Evolutionary conservation across 2,113 vertebrate genomes (phyloP).

Genomic region (Mellivora capensis): DNA sequence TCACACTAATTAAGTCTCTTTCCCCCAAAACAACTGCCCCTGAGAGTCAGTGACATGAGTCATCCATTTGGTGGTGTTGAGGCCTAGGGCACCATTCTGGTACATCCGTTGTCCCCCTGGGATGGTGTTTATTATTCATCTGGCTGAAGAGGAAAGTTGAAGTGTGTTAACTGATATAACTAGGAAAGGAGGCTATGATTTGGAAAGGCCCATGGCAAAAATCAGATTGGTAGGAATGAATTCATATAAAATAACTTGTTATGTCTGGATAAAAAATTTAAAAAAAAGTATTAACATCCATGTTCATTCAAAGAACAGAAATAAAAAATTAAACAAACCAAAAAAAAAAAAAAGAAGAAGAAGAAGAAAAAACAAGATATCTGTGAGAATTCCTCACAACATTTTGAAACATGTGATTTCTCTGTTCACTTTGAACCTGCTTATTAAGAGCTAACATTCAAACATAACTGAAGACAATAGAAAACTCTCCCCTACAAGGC

Average conservation of each 20-base stretch:
- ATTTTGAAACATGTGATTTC: neutral
- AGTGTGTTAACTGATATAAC: neutral
- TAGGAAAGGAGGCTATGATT: neutral
- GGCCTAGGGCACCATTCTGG: neutral
- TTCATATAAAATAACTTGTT: neutral
- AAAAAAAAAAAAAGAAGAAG: neutral
- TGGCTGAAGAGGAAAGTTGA: neutral
- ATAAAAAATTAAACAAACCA: neutral
- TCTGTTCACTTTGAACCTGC: neutral
- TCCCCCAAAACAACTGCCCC: neutral
- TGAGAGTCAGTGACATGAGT: neutral
- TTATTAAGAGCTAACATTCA: neutral
- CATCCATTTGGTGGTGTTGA: neutral
- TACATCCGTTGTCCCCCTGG: neutral
- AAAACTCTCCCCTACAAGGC: neutral
- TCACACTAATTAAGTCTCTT: neutral
- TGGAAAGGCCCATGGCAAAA: neutral
- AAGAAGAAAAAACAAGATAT: neutral
- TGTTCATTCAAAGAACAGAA: neutral
- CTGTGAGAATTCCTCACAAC: neutral
- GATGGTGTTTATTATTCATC: neutral
- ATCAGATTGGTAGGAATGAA: neutral
- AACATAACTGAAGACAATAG: neutral
- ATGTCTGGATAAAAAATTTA: neutral
- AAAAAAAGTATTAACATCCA: neutral